These are phyloP conservation scores for Scolopax mira DNA, from an alignment of 2,113 vertebrate species.

Conservation along the genomic window DNA sequence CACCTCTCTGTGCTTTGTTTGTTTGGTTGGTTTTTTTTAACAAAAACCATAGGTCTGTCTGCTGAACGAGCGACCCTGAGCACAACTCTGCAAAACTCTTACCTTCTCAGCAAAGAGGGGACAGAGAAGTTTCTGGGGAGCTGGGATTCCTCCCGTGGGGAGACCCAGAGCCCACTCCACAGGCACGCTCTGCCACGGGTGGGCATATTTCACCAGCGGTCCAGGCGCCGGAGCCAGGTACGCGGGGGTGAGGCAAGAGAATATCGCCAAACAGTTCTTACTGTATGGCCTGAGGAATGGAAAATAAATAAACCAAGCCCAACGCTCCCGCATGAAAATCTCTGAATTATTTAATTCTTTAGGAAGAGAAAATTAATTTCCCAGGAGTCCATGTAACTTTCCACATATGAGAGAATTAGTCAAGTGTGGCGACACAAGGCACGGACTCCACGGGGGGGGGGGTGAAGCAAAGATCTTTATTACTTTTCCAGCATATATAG, in stretches of 20 bases:
- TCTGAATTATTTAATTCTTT: neutral
- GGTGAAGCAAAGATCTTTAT: too few species aligned
- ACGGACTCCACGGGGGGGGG: too few species aligned
- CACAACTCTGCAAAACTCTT: neutral
- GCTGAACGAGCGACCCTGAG: neutral
- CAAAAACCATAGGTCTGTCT: neutral
- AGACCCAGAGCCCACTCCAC: neutral
- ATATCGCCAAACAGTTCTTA: neutral
- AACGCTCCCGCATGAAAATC: neutral
- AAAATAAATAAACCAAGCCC: neutral
- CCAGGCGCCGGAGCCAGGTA: neutral
- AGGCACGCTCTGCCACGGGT: neutral
- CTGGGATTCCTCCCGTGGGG: neutral
- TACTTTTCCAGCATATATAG: too few species aligned
- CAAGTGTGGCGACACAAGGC: neutral
- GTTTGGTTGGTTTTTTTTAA: neutral
- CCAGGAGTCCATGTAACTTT: neutral
- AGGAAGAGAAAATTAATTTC: neutral
- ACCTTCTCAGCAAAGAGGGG: neutral
- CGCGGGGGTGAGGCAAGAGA: neutral
- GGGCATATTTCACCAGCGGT: accelerated
- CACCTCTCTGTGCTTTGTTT: neutral
- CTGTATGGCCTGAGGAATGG: too few species aligned
- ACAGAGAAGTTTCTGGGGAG: neutral
- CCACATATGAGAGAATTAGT: neutral